Evolutionary conservation across 2,797 vertebrate genomes (phyloP).

Genomic region (Darevskia nairensis): DNA sequence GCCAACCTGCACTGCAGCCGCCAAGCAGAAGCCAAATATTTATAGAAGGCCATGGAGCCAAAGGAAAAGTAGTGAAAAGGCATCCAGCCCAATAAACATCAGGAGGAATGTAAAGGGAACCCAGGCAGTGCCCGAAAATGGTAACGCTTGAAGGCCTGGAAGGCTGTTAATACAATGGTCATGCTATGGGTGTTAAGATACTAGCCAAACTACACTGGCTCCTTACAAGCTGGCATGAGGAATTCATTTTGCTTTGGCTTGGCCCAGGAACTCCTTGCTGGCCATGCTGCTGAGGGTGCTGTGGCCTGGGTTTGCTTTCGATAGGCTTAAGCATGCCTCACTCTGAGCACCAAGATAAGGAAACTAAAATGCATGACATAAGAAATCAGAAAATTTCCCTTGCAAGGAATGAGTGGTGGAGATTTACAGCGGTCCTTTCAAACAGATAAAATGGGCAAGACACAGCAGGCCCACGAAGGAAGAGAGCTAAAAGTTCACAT

Average conservation of each 20-base stretch:
- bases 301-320: background rate
- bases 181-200: background rate
- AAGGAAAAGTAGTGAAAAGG: background rate
- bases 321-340: background rate
- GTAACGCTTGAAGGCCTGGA: constrained; percentile 62
- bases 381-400: background rate
- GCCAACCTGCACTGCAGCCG: background rate
- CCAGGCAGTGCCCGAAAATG: constrained; percentile 65
- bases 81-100: constrained; percentile 20
- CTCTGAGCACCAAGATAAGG: background rate
- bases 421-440: background rate
- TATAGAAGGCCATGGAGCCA: accelerated
- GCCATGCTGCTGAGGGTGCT: background rate
- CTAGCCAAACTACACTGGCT: constrained; percentile 53
- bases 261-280: constrained; percentile 5
- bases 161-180: constrained; percentile 25
- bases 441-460: background rate
- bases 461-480: background rate
- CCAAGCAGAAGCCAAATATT: constrained; percentile 20
- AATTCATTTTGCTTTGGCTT: background rate
- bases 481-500: background rate
- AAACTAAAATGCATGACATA: background rate
- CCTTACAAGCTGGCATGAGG: background rate
- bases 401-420: too few species aligned
- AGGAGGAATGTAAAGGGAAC: constrained; percentile 70